Percentiles rank a stretch among this genome's conserved stretches.
Evolutionary conservation across 1,140 invertebrate species (phyloP).

Genomic region (Drosophila arizonae): DNA sequence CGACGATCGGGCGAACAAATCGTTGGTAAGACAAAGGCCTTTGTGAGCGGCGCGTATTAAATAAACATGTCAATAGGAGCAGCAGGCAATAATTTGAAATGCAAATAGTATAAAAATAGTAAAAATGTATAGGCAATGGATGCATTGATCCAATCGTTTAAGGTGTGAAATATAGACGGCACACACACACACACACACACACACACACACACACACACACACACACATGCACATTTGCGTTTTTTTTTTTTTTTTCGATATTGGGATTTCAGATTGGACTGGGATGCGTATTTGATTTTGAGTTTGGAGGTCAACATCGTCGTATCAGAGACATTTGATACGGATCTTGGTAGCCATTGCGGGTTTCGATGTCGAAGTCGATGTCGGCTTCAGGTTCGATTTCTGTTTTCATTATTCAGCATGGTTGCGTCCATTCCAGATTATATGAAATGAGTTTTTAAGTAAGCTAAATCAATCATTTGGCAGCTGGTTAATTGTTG

Average conservation of each 20-base stretch:
- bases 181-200: conserved; percentile 12
- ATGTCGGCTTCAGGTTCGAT: conserved; percentile 10
- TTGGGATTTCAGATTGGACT: conserved; percentile 30
- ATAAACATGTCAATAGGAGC: conserved; percentile 77
- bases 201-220: conserved; percentile 12
- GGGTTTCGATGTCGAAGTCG: background rate
- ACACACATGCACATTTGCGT: conserved; percentile 46
- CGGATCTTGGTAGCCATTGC: conserved; percentile 42
- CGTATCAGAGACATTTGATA: conserved; percentile 34
- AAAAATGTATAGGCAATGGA: conserved; percentile 49
- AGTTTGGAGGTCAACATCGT: conserved; percentile 41
- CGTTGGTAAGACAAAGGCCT: conserved; percentile 65
- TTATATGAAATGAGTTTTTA: conserved; percentile 74
- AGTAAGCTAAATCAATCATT: conserved; percentile 79
- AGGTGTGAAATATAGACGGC: conserved; percentile 76
- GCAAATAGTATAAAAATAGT: conserved; percentile 53
- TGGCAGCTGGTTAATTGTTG: conserved; percentile 66
- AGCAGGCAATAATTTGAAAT: conserved; percentile 73
- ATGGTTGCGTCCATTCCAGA: conserved; percentile 55
- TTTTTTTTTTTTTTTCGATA: conserved; percentile 24
- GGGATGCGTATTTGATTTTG: conserved; percentile 20
- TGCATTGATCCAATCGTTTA: conserved; percentile 61
- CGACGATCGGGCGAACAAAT: conserved; percentile 32
- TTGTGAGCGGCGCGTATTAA: conserved; percentile 52
- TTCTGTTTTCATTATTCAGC: conserved; percentile 28